A percentile compares a stretch with the other conserved stretches of the same genome.
phyloP scores from a whole-genome alignment of 1,140 invertebrate species.

The Temnothorax nylanderi region DNA sequence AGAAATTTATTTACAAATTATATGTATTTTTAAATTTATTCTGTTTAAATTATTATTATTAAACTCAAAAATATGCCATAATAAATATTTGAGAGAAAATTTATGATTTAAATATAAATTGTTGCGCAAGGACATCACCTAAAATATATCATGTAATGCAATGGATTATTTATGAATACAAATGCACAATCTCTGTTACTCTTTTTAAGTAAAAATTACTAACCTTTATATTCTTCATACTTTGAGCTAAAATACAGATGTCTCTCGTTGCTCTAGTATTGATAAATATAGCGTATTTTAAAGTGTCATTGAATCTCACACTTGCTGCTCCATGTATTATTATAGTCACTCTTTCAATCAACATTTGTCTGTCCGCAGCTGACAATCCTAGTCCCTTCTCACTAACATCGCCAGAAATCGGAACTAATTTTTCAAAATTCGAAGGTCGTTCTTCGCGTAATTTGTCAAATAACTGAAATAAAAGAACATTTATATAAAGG shows the following conservation, averaged over 20 bases:
- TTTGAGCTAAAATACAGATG: constrained; percentile 88
- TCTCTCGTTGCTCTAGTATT: constrained; percentile 90
- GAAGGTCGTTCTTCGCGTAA: constrained; percentile 83
- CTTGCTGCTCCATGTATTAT: constrained; percentile 98
- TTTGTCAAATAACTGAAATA: constrained; percentile 82
- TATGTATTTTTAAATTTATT: not conserved
- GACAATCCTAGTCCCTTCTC: constrained; percentile 87
- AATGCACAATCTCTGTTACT: not conserved
- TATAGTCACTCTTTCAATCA: constrained; percentile 91
- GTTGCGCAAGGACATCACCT: not conserved
- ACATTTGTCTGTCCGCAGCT: constrained; percentile 85
- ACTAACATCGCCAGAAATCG: constrained; percentile 92
- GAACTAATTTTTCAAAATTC: constrained; percentile 90
- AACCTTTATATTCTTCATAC: constrained; percentile 90
- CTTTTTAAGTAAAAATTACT: constrained; percentile 23
- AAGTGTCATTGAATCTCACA: constrained; percentile 95
- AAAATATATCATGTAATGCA: not conserved
- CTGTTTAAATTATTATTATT: not conserved
- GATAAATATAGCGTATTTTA: constrained; percentile 89
- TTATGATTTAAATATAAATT: not conserved
- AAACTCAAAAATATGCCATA: not conserved
- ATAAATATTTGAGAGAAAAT: not conserved
- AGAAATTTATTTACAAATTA: not conserved
- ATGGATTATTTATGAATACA: not conserved
- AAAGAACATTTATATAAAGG: too few species aligned